Evolutionary conservation across 35 echinoderm and acorn worm genomes (phyloP).

Genomic region (Hemicentrotus pulcherrimus): DNA sequence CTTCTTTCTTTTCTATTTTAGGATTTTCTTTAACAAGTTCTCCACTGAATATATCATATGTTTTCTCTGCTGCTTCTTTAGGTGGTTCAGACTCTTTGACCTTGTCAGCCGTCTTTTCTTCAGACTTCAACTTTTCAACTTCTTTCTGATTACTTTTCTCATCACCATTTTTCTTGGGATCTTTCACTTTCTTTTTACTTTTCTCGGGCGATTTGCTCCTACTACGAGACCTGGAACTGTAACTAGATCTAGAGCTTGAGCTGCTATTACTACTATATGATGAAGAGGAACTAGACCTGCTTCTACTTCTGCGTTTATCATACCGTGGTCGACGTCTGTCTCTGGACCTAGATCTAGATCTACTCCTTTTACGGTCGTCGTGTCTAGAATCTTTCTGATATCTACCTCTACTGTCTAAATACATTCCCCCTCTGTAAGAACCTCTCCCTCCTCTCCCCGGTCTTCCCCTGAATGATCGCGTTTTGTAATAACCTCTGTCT

Average conservation of each 20-base stretch:
- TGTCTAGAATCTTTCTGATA: neutral
- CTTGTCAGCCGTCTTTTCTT: neutral
- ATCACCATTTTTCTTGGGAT: neutral
- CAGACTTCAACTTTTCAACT: neutral
- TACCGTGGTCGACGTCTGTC: neutral
- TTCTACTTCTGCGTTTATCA: conserved; percentile 31
- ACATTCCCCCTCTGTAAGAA: neutral
- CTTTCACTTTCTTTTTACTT: conserved; percentile 6
- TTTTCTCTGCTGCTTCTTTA: neutral
- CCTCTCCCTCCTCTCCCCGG: neutral
- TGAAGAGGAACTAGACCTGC: conserved; percentile 19
- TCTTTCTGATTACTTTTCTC: neutral
- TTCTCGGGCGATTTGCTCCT: neutral
- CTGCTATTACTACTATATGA: neutral
- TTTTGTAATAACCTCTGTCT: neutral
- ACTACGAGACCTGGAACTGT: neutral
- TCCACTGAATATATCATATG: neutral
- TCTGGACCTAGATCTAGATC: conserved; percentile 32
- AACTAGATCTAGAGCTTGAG: conserved; percentile 23
- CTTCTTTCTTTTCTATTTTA: neutral
- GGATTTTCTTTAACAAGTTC: neutral
- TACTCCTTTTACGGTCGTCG: neutral
- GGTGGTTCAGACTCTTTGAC: conserved; percentile 8
- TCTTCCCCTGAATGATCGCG: neutral
- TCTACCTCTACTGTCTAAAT: neutral